Conservation (phyloP, 2,888 invertebrate genomes). For the Yponomeuta sedellus region DNA sequence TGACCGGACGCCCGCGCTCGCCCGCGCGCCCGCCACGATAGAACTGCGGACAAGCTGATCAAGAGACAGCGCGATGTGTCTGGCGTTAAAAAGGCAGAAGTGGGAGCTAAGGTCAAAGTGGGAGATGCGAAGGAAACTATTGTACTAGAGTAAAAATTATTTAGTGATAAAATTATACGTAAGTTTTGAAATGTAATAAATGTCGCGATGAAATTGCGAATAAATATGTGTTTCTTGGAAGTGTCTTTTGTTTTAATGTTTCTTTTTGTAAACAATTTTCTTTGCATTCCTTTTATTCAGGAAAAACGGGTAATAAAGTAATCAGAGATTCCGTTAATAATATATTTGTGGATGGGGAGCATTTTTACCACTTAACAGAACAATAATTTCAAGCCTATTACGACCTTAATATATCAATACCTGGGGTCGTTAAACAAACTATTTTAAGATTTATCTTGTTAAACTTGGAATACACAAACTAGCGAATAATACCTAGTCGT, state of each 20-base stretch:
- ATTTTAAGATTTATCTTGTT: no score
- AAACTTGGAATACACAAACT: no score
- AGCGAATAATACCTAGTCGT: no score
- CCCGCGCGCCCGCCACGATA: constrained; percentile 3
- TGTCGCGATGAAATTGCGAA: neutral
- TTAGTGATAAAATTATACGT: neutral
- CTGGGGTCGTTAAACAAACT: no score
- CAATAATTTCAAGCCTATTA: no score
- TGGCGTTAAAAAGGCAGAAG: neutral
- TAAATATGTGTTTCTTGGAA: neutral
- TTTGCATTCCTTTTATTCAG: no score
- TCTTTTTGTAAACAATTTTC: no score
- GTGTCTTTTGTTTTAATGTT: neutral
- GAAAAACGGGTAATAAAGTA: no score
- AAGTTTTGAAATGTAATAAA: neutral
- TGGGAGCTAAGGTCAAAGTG: neutral
- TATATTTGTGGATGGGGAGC: no score
- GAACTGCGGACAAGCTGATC: neutral
- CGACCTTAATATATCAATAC: no score
- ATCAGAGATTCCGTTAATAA: no score
- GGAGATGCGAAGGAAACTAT: neutral
- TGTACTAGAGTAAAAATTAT: neutral
- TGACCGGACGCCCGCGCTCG: constrained; percentile 37
- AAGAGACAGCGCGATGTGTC: neutral
- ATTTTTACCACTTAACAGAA: no score